Evolutionary conservation across 2,797 vertebrate genomes (phyloP).

Genomic region (Melanotaenia nigrans): DNA sequence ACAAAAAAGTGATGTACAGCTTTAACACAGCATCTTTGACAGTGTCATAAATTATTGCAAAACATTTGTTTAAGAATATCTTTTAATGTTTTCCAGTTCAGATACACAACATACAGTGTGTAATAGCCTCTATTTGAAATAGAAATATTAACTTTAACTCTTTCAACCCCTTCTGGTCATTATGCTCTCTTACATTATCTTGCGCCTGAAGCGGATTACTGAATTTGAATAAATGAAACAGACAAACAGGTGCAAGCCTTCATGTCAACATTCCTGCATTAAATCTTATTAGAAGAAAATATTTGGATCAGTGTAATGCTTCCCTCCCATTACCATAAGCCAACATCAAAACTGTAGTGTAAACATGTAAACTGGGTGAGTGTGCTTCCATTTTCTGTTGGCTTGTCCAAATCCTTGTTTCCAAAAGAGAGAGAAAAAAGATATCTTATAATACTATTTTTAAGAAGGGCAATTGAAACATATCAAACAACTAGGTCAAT

Average conservation of each 20-base stretch:
- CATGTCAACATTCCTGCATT: slow-evolving; percentile 69
- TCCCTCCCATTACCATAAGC: slow-evolving; percentile 50
- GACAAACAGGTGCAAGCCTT: slow-evolving; percentile 87
- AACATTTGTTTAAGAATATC: slow-evolving; percentile 82
- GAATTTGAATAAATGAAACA: slow-evolving; percentile 83
- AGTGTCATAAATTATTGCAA: slow-evolving; percentile 37
- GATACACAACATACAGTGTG: slow-evolving; percentile 89
- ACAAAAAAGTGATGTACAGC: neutral
- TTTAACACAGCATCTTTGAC: neutral
- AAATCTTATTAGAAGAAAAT: slow-evolving; percentile 74
- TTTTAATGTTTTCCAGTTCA: slow-evolving; percentile 88
- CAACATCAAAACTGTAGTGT: slow-evolving; percentile 79
- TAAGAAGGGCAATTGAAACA: slow-evolving; percentile 70
- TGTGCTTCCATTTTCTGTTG: slow-evolving; percentile 84
- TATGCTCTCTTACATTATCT: slow-evolving; percentile 77
- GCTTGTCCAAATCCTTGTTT: slow-evolving; percentile 59
- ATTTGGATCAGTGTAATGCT: slow-evolving; percentile 68
- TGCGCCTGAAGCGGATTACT: slow-evolving; percentile 81
- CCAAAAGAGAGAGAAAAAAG: slow-evolving; percentile 38
- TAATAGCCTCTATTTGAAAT: slow-evolving; percentile 89
- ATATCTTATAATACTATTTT: slow-evolving; percentile 55
- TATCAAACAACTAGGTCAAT: slow-evolving; percentile 63
- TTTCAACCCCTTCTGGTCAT: slow-evolving; percentile 76
- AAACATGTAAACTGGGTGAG: slow-evolving; percentile 82
- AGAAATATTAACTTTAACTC: slow-evolving; percentile 85